Conservation (phyloP, 1,140 invertebrate genomes). For the Sinella curviseta region DNA sequence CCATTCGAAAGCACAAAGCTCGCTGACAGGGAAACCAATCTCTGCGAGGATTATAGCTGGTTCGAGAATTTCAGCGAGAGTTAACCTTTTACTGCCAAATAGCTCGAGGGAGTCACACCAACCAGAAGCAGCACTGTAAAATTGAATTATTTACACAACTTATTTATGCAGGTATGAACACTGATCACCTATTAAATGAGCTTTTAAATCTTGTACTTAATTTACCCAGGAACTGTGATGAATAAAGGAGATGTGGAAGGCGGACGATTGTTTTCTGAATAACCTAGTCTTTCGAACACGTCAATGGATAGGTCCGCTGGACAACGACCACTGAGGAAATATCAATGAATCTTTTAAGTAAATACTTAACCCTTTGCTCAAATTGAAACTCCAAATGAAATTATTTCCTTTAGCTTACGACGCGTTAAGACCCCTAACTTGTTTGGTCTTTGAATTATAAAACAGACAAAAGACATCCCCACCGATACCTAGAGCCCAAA, state of each 20-base stretch:
- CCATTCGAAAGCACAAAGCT: slow-evolving; percentile 50
- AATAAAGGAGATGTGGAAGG: slow-evolving; percentile 25
- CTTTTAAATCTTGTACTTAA: neutral
- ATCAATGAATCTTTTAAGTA: neutral
- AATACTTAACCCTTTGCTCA: no score
- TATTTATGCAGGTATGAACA: neutral
- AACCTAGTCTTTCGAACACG: slow-evolving; percentile 36
- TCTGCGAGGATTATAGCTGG: slow-evolving; percentile 55
- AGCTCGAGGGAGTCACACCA: slow-evolving; percentile 7
- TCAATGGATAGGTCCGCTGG: slow-evolving; percentile 29
- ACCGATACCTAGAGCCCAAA: slow-evolving; percentile 50
- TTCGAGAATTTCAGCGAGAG: slow-evolving; percentile 47
- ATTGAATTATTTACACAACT: neutral
- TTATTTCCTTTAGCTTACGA: no score
- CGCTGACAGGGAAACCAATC: slow-evolving; percentile 53
- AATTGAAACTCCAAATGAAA: no score
- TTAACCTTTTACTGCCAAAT: slow-evolving; percentile 46
- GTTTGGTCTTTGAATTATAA: slow-evolving; percentile 52
- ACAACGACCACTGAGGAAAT: slow-evolving; percentile 35
- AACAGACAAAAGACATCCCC: slow-evolving; percentile 57
- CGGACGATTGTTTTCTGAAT: slow-evolving; percentile 42
- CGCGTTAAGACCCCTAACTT: slow-evolving; percentile 39
- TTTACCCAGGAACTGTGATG: slow-evolving; percentile 46
- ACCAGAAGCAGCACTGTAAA: neutral
- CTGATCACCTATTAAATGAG: no score